A percentile compares a stretch with the other conserved stretches of the same genome.
Evolutionary conservation across 2,113 vertebrate species (phyloP).

Genomic region (Cyphomyrus plagiostoma): DNA sequence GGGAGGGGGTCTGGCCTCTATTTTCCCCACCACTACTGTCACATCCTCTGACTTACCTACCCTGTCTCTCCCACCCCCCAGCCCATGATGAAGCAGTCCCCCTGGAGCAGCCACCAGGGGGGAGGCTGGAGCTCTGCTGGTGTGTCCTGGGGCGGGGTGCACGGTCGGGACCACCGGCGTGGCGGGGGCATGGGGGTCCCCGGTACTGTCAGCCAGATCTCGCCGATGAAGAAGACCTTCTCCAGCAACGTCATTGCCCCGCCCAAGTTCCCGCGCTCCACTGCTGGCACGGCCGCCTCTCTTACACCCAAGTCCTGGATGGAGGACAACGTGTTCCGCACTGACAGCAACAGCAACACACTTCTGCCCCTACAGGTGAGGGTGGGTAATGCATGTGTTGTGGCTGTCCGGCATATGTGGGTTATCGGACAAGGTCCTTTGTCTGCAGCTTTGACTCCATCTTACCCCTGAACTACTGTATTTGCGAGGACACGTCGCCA

Average conservation of each 20-base stretch:
- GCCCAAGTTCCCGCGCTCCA: slow-evolving; percentile 87
- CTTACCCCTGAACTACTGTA: not conserved
- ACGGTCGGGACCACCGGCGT: slow-evolving; percentile 83
- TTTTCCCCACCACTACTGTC: not conserved
- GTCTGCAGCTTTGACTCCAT: not conserved
- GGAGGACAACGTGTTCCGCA: slow-evolving; percentile 93
- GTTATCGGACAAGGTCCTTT: not conserved
- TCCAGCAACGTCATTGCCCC: slow-evolving; percentile 94
- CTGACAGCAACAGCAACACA: slow-evolving; percentile 95
- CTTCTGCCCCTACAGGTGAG: slow-evolving; percentile 94
- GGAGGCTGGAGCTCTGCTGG: slow-evolving; percentile 87
- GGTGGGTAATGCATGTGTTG: not conserved
- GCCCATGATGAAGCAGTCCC: slow-evolving; percentile 93
- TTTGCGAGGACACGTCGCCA: not conserved
- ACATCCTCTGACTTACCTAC: not conserved
- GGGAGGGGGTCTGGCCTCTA: not conserved
- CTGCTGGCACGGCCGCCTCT: slow-evolving; percentile 53
- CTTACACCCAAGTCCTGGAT: slow-evolving; percentile 90
- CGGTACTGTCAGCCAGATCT: slow-evolving; percentile 83
- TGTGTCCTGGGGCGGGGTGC: slow-evolving; percentile 83
- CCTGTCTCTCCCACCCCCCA: slow-evolving; percentile 39
- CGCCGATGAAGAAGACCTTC: slow-evolving; percentile 93
- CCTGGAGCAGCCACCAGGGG: slow-evolving; percentile 88
- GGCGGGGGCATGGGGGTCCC: slow-evolving; percentile 80
- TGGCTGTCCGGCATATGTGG: not conserved